phyloP scores from a whole-genome alignment of 2,113 vertebrate genomes.

The Zingel zingel region DNA sequence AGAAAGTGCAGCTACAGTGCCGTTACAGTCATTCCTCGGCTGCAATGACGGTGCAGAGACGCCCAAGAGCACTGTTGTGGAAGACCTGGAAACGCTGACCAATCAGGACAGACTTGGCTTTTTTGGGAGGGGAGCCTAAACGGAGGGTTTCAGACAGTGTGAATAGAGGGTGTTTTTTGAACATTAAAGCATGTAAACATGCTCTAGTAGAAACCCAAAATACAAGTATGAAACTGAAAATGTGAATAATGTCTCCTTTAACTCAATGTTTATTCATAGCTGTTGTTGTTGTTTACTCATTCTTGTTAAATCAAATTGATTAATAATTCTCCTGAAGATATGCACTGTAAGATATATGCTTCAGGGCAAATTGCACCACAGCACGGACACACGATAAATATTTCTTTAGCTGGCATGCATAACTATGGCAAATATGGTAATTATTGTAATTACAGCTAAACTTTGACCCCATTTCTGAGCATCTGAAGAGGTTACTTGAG shows the following conservation, averaged over 20 bases:
- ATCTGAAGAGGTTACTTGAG: conserved; percentile 4
- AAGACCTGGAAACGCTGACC: too few species aligned
- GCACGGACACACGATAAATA: background rate
- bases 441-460: conserved; percentile 1
- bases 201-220: too few species aligned
- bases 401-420: background rate
- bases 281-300: background rate
- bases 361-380: background rate
- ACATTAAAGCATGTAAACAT: too few species aligned
- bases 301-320: background rate
- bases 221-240: too few species aligned
- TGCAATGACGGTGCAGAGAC: too few species aligned
- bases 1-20: too few species aligned
- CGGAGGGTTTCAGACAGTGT: too few species aligned
- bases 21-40: too few species aligned
- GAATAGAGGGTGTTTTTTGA: too few species aligned
- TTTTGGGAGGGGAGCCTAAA: too few species aligned
- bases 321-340: background rate
- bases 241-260: background rate
- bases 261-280: background rate
- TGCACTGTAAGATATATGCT: background rate
- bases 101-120: too few species aligned
- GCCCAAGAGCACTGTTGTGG: too few species aligned
- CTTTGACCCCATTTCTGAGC: background rate
- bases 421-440: conserved; percentile 1